These are phyloP conservation scores for Nemoura dubitans DNA, from an alignment of 2,888 invertebrate genomes.

Conservation along the genomic window DNA sequence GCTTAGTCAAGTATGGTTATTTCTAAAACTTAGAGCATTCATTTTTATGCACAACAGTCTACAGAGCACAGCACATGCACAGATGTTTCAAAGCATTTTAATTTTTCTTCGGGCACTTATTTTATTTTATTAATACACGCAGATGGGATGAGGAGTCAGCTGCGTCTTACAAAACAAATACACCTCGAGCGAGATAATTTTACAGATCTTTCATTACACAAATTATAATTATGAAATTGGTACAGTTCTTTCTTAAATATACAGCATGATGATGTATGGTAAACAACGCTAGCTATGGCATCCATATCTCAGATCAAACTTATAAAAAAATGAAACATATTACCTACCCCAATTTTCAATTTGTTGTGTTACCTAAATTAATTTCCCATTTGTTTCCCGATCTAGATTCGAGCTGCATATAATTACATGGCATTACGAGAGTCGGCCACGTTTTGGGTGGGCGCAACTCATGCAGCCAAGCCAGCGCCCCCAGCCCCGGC, in stretches of 20 bases:
- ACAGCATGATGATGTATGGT: background rate
- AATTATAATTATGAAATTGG: background rate
- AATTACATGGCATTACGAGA: background rate
- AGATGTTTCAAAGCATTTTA: background rate
- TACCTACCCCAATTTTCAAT: slow-evolving; percentile 33
- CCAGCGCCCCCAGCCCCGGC: background rate
- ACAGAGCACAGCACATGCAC: background rate
- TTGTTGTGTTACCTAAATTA: slow-evolving; percentile 32
- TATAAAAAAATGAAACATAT: background rate
- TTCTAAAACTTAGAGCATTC: background rate
- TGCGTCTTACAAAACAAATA: background rate
- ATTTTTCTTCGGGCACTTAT: background rate
- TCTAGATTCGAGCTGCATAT: background rate
- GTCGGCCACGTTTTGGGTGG: background rate
- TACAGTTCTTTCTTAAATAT: background rate
- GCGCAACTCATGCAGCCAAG: background rate
- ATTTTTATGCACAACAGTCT: background rate
- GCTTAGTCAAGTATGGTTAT: background rate
- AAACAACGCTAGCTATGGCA: background rate
- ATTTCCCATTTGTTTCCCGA: slow-evolving; percentile 3
- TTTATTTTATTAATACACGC: background rate
- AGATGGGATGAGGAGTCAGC: background rate
- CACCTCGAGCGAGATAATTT: background rate
- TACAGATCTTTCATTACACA: background rate
- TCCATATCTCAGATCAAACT: background rate